Conservation (phyloP, 2,113 vertebrate species). For the Odontophorus gujanensis region DNA sequence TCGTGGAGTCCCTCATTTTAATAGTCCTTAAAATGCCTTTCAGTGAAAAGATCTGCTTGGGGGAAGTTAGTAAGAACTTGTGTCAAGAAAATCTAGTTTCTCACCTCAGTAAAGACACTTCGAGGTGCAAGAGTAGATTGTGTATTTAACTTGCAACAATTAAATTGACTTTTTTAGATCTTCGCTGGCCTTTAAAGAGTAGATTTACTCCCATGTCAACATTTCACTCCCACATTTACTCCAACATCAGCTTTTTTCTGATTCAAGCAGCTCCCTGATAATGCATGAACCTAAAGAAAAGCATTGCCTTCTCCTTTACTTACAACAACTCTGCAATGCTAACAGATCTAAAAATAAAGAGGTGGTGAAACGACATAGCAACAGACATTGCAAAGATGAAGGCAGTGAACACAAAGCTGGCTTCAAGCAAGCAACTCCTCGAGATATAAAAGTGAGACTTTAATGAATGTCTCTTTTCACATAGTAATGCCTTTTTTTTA, state of each 20-base stretch:
- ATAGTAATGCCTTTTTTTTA: background rate
- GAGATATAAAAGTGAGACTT: background rate
- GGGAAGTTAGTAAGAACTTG: background rate
- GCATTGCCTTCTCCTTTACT: background rate
- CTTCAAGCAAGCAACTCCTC: background rate
- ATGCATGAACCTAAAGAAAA: background rate
- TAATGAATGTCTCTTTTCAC: background rate
- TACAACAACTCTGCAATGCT: background rate
- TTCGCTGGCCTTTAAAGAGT: background rate
- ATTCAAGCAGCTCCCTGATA: background rate
- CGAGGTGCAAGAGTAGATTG: background rate
- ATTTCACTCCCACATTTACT: background rate
- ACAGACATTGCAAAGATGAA: background rate
- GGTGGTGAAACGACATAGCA: background rate
- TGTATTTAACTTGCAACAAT: background rate
- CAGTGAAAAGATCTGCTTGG: background rate
- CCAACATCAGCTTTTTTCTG: background rate
- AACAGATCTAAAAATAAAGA: background rate
- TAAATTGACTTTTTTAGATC: background rate
- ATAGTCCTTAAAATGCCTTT: conserved; percentile 28
- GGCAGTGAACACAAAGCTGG: background rate
- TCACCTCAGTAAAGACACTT: background rate
- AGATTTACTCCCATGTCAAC: background rate
- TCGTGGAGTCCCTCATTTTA: conserved; percentile 39
- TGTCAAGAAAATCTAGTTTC: conserved; percentile 3